Percentiles rank a stretch among this genome's conserved stretches.
phyloP scores from a whole-genome alignment of 2,888 invertebrate genomes.

The Terebella lapidaria region DNA sequence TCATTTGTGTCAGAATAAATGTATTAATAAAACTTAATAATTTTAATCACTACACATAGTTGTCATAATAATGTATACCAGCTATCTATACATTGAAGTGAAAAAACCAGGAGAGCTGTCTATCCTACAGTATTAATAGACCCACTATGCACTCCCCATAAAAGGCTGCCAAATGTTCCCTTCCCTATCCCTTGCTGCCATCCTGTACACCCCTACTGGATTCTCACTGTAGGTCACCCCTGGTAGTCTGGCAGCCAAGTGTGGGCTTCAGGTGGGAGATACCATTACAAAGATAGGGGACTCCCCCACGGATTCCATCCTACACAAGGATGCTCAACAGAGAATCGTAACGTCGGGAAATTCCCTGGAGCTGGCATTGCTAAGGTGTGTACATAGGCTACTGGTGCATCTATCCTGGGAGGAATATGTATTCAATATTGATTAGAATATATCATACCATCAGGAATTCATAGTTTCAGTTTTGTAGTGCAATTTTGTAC shows the following conservation, averaged over 20 bases:
- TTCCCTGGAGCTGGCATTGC: slow-evolving; percentile 43
- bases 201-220: slow-evolving; percentile 2
- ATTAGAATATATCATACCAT: too few relatives aligned
- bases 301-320: slow-evolving; percentile 33
- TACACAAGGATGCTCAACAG: slow-evolving; percentile 51
- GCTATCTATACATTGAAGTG: neutral
- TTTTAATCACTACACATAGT: too few relatives aligned
- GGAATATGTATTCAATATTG: too few relatives aligned
- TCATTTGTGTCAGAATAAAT: too few relatives aligned
- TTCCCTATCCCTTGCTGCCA: neutral
- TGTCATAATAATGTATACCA: neutral
- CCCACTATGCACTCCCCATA: neutral
- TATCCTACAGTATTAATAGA: neutral
- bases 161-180: neutral
- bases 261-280: slow-evolving; percentile 51
- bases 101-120: neutral
- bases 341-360: slow-evolving; percentile 45
- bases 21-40: too few relatives aligned
- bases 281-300: slow-evolving; percentile 47
- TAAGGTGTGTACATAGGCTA: slow-evolving; percentile 40
- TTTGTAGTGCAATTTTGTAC: too few relatives aligned
- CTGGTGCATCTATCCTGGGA: too few relatives aligned
- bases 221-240: slow-evolving; percentile 40
- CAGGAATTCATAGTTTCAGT: too few relatives aligned
- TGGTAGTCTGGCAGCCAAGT: slow-evolving; percentile 49